Evolutionary conservation across 2,797 vertebrate genomes (phyloP).

Genomic region (Eulemur coronatus): DNA sequence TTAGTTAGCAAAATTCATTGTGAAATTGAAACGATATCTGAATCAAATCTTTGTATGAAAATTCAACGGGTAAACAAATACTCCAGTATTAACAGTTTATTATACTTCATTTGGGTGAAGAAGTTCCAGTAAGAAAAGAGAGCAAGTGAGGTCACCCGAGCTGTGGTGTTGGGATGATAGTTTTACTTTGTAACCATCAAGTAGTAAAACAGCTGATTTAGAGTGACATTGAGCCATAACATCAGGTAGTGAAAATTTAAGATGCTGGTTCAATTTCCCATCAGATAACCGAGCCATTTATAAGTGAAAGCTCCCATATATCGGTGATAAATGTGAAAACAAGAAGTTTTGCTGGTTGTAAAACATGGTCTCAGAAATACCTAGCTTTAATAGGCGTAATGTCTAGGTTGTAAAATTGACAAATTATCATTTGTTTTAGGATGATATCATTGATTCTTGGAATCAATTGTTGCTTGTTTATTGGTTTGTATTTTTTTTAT

Average conservation of each 20-base stretch:
- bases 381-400: background rate
- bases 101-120: background rate
- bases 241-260: slow-evolving; percentile 42
- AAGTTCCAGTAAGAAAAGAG: background rate
- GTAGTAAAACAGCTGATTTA: slow-evolving; percentile 42
- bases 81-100: background rate
- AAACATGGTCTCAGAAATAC: background rate
- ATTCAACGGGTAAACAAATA: background rate
- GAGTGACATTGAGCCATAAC: background rate
- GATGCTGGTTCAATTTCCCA: background rate
- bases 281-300: slow-evolving; percentile 7
- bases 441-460: background rate
- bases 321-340: slow-evolving; percentile 16
- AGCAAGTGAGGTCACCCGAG: background rate
- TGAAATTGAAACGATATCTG: background rate
- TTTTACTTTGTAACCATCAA: slow-evolving; percentile 11
- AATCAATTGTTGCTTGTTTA: background rate
- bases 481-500: background rate
- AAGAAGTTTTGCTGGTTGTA: background rate
- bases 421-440: slow-evolving; percentile 1
- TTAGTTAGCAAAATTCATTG: background rate
- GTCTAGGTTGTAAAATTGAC: background rate
- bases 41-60: background rate
- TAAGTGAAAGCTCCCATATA: background rate
- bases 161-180: background rate